Conservation (phyloP, 2,888 invertebrate species). For the Leucophenga montana region DNA sequence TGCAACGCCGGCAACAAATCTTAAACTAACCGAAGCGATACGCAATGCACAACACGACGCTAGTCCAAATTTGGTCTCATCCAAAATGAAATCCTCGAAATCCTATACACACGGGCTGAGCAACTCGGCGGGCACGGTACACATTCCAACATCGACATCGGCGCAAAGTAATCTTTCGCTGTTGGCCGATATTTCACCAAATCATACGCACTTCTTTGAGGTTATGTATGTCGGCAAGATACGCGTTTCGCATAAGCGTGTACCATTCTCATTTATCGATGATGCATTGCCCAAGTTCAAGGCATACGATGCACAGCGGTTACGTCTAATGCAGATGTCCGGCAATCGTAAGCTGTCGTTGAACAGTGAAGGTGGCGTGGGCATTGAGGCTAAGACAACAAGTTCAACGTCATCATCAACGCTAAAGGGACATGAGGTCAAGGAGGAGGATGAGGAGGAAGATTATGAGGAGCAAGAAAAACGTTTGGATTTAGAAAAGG, state of each 20-base stretch:
- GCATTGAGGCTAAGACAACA: conserved; percentile 55
- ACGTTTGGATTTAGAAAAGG: not conserved
- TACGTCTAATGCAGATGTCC: conserved; percentile 66
- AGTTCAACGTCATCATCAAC: conserved; percentile 42
- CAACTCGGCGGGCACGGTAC: conserved; percentile 72
- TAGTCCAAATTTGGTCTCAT: conserved; percentile 70
- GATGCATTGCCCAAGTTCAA: conserved; percentile 90
- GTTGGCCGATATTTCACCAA: conserved; percentile 82
- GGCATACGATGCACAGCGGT: conserved; percentile 83
- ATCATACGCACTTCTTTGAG: conserved; percentile 92
- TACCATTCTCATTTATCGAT: conserved; percentile 89
- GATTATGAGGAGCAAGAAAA: conserved; percentile 40
- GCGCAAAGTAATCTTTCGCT: conserved; percentile 71
- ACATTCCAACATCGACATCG: conserved; percentile 72
- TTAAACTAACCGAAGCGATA: conserved; percentile 70
- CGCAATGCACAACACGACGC: conserved; percentile 71
- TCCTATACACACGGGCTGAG: conserved; percentile 73
- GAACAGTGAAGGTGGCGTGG: conserved; percentile 63
- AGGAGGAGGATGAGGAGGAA: conserved; percentile 64
- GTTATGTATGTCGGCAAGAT: conserved; percentile 94
- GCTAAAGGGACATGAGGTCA: conserved; percentile 61
- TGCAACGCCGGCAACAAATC: conserved; percentile 71
- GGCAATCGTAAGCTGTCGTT: conserved; percentile 69
- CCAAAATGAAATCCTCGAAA: conserved; percentile 72
- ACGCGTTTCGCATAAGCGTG: conserved; percentile 87